Evolutionary conservation across 2,113 vertebrate genomes (phyloP).

Genomic region (Pterocles gutturalis): DNA sequence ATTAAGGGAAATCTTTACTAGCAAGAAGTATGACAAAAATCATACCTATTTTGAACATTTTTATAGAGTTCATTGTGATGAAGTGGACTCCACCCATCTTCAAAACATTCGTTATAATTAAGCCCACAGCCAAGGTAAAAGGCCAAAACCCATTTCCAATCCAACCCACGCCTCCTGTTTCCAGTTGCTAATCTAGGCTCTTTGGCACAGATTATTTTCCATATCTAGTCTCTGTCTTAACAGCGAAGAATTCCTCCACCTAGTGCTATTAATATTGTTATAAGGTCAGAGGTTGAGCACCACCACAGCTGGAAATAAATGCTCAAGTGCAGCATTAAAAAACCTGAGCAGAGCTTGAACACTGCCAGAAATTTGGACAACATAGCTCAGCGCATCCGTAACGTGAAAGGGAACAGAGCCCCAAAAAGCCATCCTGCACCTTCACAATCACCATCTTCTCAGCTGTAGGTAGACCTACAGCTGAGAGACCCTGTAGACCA

Average conservation of each 20-base stretch:
- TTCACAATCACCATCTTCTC: accelerated
- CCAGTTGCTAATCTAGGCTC: neutral
- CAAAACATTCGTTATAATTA: neutral
- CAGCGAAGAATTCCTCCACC: neutral
- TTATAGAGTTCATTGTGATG: neutral
- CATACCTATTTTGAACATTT: neutral
- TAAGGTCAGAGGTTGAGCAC: neutral
- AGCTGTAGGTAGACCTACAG: neutral
- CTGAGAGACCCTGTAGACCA: neutral
- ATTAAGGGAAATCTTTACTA: neutral
- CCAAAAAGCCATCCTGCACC: neutral
- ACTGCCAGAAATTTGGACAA: neutral
- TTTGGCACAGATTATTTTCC: neutral
- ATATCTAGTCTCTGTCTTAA: neutral
- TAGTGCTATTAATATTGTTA: neutral
- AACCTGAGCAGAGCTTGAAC: neutral
- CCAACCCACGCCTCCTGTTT: neutral
- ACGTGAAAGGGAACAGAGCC: neutral
- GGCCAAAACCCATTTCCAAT: neutral
- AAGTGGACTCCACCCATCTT: neutral
- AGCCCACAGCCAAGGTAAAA: neutral
- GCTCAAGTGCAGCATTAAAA: accelerated
- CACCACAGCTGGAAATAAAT: neutral
- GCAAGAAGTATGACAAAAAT: neutral
- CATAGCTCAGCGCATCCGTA: neutral